Evolutionary conservation across 2,113 vertebrate species (phyloP), one percentile per base, ranked within the genome.

Genomic region (Catharus bicknelli): DNA sequence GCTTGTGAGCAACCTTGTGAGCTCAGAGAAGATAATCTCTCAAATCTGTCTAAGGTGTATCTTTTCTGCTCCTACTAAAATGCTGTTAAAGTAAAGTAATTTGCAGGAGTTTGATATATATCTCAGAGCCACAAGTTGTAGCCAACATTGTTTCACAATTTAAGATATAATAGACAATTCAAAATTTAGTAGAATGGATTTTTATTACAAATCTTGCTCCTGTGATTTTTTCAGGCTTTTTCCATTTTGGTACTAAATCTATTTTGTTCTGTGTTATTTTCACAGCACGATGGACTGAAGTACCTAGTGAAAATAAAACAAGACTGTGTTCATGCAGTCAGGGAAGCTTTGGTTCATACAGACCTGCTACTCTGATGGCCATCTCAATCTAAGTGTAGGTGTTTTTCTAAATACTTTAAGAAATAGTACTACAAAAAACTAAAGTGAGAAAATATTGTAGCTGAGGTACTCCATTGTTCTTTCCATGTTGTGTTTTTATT

Each of bases 201-300:
- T 95, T 93, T 94, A 74, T 78, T 77, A 45, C 62, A 55, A 64
- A 85, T 32, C 30, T 54, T 77, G 7, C 13, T 88, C 16, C 55
- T 82, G 9, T 62, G n/a, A 72, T 88, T 92, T 95, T 92, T 84
- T 66, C 7, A 0, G 36, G 7, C 21, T 96, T 95, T 73, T 90
- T 84, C 21, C 20, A 58, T 78, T 97, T 93, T 92, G n/a, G 15
- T 66, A 20, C 38, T 88, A 84, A 96, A 83, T 84, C 45, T 85
- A 16, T 74, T 94, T 95, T 84, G 62, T 67, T 94, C 55, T 78
- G 96, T 73, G 62, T 58, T 94, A 79, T 94, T 89, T 91, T 91
- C 82, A 95, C 87, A 89, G 87, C 88, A 90, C 4, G 32, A 62
- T 64, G 55, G 30, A 88, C 43, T 92, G 58, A 91, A 90, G 73